Evolutionary conservation across 2,797 vertebrate species (phyloP).

Genomic region (Spinibarbus caldwelli): DNA sequence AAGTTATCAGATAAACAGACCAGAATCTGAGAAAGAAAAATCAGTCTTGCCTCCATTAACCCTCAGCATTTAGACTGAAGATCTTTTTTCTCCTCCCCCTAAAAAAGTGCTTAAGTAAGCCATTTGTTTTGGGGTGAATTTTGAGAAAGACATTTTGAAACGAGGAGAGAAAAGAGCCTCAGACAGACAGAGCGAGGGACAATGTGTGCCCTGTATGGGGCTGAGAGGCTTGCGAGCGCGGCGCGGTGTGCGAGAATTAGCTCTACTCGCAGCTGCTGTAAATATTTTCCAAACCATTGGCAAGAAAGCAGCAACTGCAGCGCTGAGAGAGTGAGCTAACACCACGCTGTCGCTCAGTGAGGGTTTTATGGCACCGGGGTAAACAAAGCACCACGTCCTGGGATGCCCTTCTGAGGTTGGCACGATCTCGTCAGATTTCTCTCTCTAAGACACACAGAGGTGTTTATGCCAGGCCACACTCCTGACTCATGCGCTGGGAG

Average conservation of each 20-base stretch:
- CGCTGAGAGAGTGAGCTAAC: slow-evolving; percentile 4
- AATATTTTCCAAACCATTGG: slow-evolving; percentile 58
- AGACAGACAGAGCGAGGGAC: not conserved
- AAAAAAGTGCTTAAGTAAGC: not conserved
- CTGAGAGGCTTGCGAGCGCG: not conserved
- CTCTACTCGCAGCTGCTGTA: slow-evolving; percentile 52
- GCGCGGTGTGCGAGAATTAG: slow-evolving; percentile 27
- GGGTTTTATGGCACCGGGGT: slow-evolving; percentile 45
- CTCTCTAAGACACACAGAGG: slow-evolving; percentile 27
- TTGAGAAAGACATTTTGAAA: not conserved
- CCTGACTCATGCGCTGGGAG: slow-evolving; percentile 46
- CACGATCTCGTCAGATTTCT: slow-evolving; percentile 8
- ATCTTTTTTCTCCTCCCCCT: too few relatives aligned
- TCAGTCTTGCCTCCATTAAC: not conserved
- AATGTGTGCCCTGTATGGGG: slow-evolving; percentile 14
- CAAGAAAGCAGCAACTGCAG: slow-evolving; percentile 34
- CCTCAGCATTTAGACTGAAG: not conserved
- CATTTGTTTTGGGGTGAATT: not conserved
- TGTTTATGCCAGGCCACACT: slow-evolving; percentile 56
- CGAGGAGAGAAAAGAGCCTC: not conserved
- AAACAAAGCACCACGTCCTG: slow-evolving; percentile 62
- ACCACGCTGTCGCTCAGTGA: slow-evolving; percentile 17
- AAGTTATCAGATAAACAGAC: slow-evolving; percentile 6
- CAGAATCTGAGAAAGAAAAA: not conserved
- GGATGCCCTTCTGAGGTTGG: slow-evolving; percentile 68